Evolutionary conservation across 2,888 invertebrate species (phyloP), one percentile per base, ranked within the genome.

Genomic region (Tortrix viridana): DNA sequence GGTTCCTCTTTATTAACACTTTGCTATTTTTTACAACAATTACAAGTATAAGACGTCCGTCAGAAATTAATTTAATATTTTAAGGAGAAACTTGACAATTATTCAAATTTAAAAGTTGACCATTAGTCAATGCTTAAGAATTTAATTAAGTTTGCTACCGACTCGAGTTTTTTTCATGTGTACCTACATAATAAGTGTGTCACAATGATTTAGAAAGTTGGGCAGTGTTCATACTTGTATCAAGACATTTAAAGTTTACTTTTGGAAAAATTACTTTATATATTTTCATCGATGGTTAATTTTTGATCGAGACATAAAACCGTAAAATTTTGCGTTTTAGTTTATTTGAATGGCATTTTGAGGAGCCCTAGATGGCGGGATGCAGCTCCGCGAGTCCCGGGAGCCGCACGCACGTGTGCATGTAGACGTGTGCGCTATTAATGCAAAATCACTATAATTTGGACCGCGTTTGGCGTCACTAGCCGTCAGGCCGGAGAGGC

Each of bases 381-480:
- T 71, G 74, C 74, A 72, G 74, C 74, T 71, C 69, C 76, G 75
- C 77, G 84, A 86, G 86, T 86, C 89, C 85, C 82, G 82, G 77
- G 71, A 70, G 80, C 80, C 78, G 41, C 75, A 73, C 71, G 77
- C 77, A 82, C 79, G 82, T 84, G 81, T 86, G 76, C 75, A 74
- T 12, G 76, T 76, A 80, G 79, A 84, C 84, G 82, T 81, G 82
- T 84, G 80, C 82, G 84, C 86, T 86, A 85, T 89, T 88, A 88
- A 88, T 86, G 85, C 79, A 73, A 86, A 90, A 89, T 89, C 86
- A 89, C 91, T 88, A 88, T 89, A 85, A 91, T 90, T 88, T 87
- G 82, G 83, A 79, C 78, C 73, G 74, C 81, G 86, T 82, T 85
- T 82, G 85, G 82, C 83, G 82, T 75, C 74, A 80, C 79, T 79